phyloP scores from a whole-genome alignment of 2,888 invertebrate species.

The Amiota communis region DNA sequence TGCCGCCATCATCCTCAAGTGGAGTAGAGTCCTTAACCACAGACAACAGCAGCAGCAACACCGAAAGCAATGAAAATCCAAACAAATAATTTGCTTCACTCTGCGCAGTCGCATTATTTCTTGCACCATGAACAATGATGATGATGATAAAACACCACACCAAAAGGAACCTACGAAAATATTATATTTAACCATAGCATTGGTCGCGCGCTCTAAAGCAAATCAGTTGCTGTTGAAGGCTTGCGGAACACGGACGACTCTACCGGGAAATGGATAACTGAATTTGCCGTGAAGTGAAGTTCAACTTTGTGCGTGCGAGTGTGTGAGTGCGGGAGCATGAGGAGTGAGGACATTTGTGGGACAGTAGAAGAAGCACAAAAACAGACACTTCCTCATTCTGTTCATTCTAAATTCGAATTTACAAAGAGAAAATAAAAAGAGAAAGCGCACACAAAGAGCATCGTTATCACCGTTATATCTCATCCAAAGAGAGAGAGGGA shows the following conservation, averaged over 20 bases:
- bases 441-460: conserved; percentile 24
- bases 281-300: conserved; percentile 5
- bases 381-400: background rate
- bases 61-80: background rate
- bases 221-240: conserved; percentile 70
- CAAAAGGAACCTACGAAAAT: conserved; percentile 24
- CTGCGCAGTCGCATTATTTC: conserved; percentile 14
- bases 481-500: background rate
- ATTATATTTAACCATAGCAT: background rate
- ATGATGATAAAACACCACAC: conserved; percentile 46
- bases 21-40: conserved; percentile 56
- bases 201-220: conserved; percentile 7
- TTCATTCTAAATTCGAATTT: no score
- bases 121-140: conserved; percentile 51
- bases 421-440: no score
- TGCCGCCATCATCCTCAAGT: no score
- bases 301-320: conserved; percentile 3
- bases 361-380: background rate
- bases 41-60: conserved; percentile 51
- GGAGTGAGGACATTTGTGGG: background rate
- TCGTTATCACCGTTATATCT: conserved; percentile 8
- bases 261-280: conserved; percentile 42
- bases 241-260: conserved; percentile 70
- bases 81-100: background rate
- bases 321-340: background rate